A percentile compares a stretch with the other conserved stretches of the same genome.
These are phyloP conservation scores for Monoplex corrugatus DNA, from an alignment of 2,888 invertebrate species.

Conservation along the genomic window DNA sequence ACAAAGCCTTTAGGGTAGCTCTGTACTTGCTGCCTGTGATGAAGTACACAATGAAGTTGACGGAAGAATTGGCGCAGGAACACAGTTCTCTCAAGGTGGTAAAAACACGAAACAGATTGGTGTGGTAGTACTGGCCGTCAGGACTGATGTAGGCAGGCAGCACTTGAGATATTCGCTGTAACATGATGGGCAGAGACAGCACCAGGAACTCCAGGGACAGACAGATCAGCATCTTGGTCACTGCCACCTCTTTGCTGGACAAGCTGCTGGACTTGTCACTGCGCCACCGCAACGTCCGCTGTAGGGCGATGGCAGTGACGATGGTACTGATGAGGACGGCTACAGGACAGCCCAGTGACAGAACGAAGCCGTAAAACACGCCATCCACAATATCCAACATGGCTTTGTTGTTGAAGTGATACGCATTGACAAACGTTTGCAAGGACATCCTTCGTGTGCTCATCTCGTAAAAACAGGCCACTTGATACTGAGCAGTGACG, in stretches of 20 bases:
- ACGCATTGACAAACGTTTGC: not conserved
- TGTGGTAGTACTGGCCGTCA: not conserved
- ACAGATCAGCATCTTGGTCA: constrained; percentile 10
- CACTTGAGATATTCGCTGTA: not conserved
- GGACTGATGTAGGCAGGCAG: not conserved
- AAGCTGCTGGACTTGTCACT: not conserved
- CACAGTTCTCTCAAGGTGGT: not conserved
- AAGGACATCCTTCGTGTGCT: not conserved
- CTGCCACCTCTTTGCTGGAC: too few species aligned
- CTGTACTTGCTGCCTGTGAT: not conserved
- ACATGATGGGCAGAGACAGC: not conserved
- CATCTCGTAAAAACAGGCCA: not conserved
- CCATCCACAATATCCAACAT: not conserved
- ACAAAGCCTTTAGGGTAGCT: too few species aligned
- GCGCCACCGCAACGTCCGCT: not conserved
- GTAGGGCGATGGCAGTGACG: not conserved
- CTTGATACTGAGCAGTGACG: not conserved
- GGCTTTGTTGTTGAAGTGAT: not conserved
- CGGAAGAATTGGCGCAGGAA: not conserved
- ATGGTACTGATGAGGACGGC: not conserved
- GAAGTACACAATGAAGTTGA: not conserved
- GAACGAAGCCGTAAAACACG: not conserved
- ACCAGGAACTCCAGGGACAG: not conserved
- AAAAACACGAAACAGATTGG: not conserved
- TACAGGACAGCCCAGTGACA: not conserved